These are phyloP conservation scores for Xiphophorus couchianus DNA, from an alignment of 2,113 vertebrate genomes.

Conservation along the genomic window DNA sequence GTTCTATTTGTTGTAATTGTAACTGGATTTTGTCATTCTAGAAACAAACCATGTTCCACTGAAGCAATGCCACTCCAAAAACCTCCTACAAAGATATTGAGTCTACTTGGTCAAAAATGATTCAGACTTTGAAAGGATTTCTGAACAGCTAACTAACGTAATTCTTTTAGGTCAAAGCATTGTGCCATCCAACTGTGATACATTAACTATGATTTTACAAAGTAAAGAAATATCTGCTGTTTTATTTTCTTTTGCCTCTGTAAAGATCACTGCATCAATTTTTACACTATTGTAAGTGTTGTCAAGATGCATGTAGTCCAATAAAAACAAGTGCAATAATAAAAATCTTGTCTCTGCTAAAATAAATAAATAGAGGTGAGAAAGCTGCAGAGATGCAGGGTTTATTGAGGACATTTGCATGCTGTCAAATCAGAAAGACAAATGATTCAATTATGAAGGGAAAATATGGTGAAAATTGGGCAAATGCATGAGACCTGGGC, in stretches of 20 bases:
- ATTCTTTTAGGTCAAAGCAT: not conserved
- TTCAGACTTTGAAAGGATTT: slow-evolving; percentile 5
- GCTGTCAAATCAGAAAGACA: not conserved
- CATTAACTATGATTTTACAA: slow-evolving; percentile 26
- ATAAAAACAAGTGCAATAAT: slow-evolving; percentile 59
- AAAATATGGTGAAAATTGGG: not conserved
- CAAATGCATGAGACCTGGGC: not conserved
- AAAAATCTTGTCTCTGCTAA: slow-evolving; percentile 23
- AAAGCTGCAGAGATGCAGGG: not conserved
- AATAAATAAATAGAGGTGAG: not conserved
- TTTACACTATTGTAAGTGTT: slow-evolving; percentile 61
- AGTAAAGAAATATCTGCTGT: slow-evolving; percentile 28
- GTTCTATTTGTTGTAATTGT: slow-evolving; percentile 37
- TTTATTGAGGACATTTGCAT: not conserved
- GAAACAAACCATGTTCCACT: slow-evolving; percentile 30
- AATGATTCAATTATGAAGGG: not conserved
- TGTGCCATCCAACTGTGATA: slow-evolving; percentile 27
- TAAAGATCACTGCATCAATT: slow-evolving; percentile 56
- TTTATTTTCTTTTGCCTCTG: slow-evolving; percentile 44
- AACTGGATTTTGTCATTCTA: slow-evolving; percentile 57
- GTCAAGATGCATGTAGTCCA: slow-evolving; percentile 71
- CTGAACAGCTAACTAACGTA: not conserved
- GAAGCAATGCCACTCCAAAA: slow-evolving; percentile 4
- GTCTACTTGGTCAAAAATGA: slow-evolving; percentile 2
- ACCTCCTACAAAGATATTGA: slow-evolving; percentile 7